A percentile compares a stretch with the other conserved stretches of the same genome.
Evolutionary conservation across 2,113 vertebrate species (phyloP).

Genomic region (Cricetomys ansorgei): DNA sequence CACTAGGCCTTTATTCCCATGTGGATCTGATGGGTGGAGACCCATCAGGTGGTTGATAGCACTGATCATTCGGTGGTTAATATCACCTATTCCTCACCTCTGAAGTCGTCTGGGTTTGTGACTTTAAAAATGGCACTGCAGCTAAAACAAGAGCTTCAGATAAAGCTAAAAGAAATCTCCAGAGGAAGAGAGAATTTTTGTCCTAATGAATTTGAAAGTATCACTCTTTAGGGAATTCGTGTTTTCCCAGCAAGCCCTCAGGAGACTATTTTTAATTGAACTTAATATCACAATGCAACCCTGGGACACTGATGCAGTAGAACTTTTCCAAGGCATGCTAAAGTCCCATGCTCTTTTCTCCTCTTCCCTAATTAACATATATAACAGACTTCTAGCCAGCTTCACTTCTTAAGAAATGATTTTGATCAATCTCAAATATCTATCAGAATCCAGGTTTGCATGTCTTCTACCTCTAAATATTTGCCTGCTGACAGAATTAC

Average conservation of each 20-base stretch:
- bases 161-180: conserved; percentile 13
- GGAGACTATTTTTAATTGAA: conserved; percentile 13
- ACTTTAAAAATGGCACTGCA: neutral
- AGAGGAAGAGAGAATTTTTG: conserved; percentile 10
- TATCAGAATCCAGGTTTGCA: neutral
- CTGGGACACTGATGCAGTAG: neutral
- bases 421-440: conserved; percentile 29
- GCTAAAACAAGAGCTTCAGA: neutral
- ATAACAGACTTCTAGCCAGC: neutral
- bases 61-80: neutral
- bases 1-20: neutral
- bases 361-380: neutral
- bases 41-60: neutral
- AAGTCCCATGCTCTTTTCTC: conserved; percentile 22
- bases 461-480: neutral
- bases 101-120: neutral
- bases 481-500: conserved; percentile 20
- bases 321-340: conserved; percentile 43
- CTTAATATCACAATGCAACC: neutral
- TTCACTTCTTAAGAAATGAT: neutral
- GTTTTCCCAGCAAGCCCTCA: neutral
- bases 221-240: conserved; percentile 23
- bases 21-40: accelerated
- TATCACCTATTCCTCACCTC: neutral
- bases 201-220: conserved; percentile 35